Evolutionary conservation across 2,113 vertebrate species (phyloP), one percentile per base, ranked within the genome.

Genomic region (Cheilinus undulatus): DNA sequence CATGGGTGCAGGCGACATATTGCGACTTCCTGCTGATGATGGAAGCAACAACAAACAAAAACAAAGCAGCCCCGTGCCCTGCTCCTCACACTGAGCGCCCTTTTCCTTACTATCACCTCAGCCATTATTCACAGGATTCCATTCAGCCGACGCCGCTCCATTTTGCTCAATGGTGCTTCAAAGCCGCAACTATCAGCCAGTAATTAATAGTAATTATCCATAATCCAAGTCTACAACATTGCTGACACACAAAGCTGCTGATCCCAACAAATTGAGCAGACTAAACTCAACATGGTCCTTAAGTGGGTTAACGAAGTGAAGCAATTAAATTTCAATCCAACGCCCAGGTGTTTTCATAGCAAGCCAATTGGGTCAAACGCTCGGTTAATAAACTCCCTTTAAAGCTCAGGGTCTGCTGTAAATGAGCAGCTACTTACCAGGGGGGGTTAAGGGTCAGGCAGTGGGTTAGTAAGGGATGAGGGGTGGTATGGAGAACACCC

Each of bases 131-230:
- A 1, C 36, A n/a, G 28, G 27, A 61, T 64, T 51, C 38, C 43
- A 66, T 59, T 54, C 52, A 64, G 53, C 32, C 26, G 14, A 48
- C 42, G 53, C 38, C 1, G 15, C 70, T 82, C 72, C 48, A 26
- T 64, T 82, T 78, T 50, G 52, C 82, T 76, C 53, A 34, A 32
- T 38, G 64, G 7, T 3, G 71, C 78, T 80, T 84, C 50, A 65
- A 69, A 86, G 76, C 78, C 80, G 75, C 74, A 88, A 73, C 54
- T 79, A 88, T 85, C 83, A 83, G 76, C 72, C 27, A n/a, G 76
- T 90, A 89, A 92, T 92, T 91, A 91, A 90, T 89, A 86, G 73
- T 76, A 90, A 92, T 93, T 90, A 92, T 59, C 86, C 69, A 72
- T 65, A 77, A 91, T 81, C 65, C 77, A 75, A 79, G 89, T 78